Conservation (phyloP, 2,113 vertebrate genomes). For the Vidua chalybeata region DNA sequence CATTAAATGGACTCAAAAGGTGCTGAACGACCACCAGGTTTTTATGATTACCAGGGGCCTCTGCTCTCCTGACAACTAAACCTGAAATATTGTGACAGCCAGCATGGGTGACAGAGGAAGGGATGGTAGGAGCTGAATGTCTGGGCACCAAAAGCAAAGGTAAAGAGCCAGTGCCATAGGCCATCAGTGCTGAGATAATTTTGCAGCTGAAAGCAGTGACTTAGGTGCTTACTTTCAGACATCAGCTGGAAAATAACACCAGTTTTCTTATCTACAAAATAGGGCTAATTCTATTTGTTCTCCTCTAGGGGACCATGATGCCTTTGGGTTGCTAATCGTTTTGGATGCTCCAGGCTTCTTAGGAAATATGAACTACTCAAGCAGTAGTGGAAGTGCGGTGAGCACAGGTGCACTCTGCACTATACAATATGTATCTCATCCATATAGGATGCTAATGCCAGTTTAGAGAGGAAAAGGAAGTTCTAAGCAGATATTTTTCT, state of each 20-base stretch:
- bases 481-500: not conserved
- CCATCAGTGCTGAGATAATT: not conserved
- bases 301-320: not conserved
- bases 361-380: not conserved
- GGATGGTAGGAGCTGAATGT: not conserved
- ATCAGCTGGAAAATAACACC: not conserved
- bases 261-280: not conserved
- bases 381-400: not conserved
- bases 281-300: not conserved
- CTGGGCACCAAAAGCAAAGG: not conserved
- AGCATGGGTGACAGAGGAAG: not conserved
- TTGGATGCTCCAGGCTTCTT: not conserved
- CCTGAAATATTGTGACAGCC: not conserved
- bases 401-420: not conserved
- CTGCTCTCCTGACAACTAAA: not conserved
- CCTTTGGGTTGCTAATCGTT: not conserved
- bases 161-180: not conserved
- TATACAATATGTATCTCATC: not conserved
- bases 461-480: not conserved
- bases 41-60: not conserved
- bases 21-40: not conserved
- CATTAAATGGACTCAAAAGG: not conserved
- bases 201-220: not conserved
- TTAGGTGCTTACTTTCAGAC: not conserved
- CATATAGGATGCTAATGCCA: not conserved